A percentile compares a stretch with the other conserved stretches of the same genome.
Evolutionary conservation across 2,797 vertebrate genomes (phyloP).

Genomic region (Peromyscus aztecus): DNA sequence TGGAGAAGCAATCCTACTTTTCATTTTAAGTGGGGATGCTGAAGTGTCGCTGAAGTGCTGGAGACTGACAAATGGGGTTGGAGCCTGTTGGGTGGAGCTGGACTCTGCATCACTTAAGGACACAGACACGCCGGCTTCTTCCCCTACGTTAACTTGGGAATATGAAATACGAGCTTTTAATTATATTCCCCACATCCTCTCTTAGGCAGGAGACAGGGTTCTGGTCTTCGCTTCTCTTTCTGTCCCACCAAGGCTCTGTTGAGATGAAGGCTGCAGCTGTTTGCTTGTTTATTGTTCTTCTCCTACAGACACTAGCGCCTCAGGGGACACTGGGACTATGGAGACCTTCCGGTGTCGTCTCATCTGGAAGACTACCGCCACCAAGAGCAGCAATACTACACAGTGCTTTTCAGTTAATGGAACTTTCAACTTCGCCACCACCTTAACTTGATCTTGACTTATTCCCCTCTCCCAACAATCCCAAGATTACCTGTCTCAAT

Average conservation of each 20-base stretch:
- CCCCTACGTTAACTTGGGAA: conserved; percentile 27
- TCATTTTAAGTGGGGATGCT: conserved; percentile 65
- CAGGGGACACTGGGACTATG: not conserved
- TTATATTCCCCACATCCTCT: not conserved
- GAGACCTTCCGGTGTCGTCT: not conserved
- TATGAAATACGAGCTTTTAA: conserved; percentile 47
- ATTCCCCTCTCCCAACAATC: not conserved
- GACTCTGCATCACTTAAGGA: conserved; percentile 64
- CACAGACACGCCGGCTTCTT: conserved; percentile 56
- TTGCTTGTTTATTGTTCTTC: not conserved
- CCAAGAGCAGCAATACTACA: not conserved
- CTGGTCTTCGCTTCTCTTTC: conserved; percentile 29
- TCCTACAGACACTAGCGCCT: not conserved
- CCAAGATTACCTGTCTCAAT: not conserved
- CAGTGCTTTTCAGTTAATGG: not conserved
- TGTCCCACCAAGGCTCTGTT: not conserved
- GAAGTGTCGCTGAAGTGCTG: not conserved
- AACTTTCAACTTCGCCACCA: conserved; percentile 6
- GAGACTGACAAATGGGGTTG: not conserved
- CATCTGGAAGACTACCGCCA: not conserved
- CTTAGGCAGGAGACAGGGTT: conserved; percentile 36
- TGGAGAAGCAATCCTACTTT: conserved; percentile 63
- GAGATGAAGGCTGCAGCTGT: not conserved
- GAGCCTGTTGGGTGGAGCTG: conserved; percentile 21
- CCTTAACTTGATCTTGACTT: conserved; percentile 6